Evolutionary conservation across 2,113 vertebrate genomes (phyloP), one percentile per base, ranked within the genome.

Genomic region (Hippocampus mohnikei): DNA sequence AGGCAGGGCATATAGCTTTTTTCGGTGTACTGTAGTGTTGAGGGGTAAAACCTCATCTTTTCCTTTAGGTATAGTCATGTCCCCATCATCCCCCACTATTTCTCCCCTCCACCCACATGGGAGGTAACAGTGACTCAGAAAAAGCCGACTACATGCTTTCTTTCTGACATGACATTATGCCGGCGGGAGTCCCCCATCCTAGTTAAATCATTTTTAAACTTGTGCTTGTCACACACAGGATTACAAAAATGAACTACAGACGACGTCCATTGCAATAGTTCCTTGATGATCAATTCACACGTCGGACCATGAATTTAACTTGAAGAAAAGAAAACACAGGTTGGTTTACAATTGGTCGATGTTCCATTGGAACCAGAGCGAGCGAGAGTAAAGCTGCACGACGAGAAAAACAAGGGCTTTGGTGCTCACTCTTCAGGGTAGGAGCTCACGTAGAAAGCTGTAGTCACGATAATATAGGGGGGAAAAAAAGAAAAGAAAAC

Each of bases 111-210:
- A 21, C 60, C 23, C 58, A 60, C 27, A 72, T 74, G 69, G 83
- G 86, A 79, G 80, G 72, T 71, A 69, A 76, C 71, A 85, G 78
- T 84, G 78, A 87, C 74, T 83, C 81, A 84, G 64, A 84, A 74
- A 81, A 81, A 74, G 63, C 64, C 46, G 37, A 20, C 69, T 68
- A 48, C 41, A 37, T 74, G 78, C 76, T 62, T 72, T 80, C 16
- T 67, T 41, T 60, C 56, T 74, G 80, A 81, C 55, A 37, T 68
- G 48, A 72, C 76, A 78, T 16, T 29, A 56, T 27, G 77, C 77
- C 71, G 72, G 84, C 55, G 63, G 69, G 42, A 72, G 69, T 71
- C 69, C 65, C 67, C 27, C 23, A 71, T 83, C 55, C 67, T 6
- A 40, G 37, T 75, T 72, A 70, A 66, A 27, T 80, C 79, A 76